Percentiles rank a stretch among this genome's conserved stretches.
phyloP scores from a whole-genome alignment of 2,797 vertebrate genomes.

The Microcaecilia unicolor region DNA sequence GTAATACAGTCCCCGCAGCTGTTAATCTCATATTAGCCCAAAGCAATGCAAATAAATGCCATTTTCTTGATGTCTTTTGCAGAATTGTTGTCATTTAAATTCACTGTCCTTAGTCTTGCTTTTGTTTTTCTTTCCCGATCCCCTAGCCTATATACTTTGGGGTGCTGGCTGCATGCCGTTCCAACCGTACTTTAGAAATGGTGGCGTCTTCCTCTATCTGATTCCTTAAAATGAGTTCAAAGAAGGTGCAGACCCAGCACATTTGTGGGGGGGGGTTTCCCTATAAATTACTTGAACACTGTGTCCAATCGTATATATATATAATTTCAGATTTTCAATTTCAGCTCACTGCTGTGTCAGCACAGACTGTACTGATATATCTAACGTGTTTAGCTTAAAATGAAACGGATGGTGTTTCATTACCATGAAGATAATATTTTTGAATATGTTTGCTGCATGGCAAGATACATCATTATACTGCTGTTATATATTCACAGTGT shows the following conservation, averaged over 20 bases:
- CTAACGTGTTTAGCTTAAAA: conserved; percentile 73
- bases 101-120: conserved; percentile 39
- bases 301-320: conserved; percentile 81
- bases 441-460: conserved; percentile 78
- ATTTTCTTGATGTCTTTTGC: conserved; percentile 62
- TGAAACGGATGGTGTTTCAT: conserved; percentile 73
- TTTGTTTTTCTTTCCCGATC: conserved; percentile 31
- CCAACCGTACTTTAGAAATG: conserved; percentile 71
- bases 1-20: conserved; percentile 43
- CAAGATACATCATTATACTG: conserved; percentile 69
- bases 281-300: conserved; percentile 81
- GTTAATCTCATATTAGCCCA: conserved; percentile 58
- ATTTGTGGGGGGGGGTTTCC: conserved; percentile 74
- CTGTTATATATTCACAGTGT: conserved; percentile 64
- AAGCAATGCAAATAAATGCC: conserved; percentile 55
- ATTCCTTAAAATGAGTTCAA: conserved; percentile 74
- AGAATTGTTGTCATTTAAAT: conserved; percentile 67
- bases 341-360: conserved; percentile 76
- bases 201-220: conserved; percentile 71
- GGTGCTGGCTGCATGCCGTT: conserved; percentile 61
- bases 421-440: conserved; percentile 79
- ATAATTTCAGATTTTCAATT: conserved; percentile 85
- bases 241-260: conserved; percentile 77
- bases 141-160: conserved; percentile 47
- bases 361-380: conserved; percentile 73